Evolutionary conservation across 2,797 vertebrate species (phyloP).

Genomic region (Leucoraja ocellata): DNA sequence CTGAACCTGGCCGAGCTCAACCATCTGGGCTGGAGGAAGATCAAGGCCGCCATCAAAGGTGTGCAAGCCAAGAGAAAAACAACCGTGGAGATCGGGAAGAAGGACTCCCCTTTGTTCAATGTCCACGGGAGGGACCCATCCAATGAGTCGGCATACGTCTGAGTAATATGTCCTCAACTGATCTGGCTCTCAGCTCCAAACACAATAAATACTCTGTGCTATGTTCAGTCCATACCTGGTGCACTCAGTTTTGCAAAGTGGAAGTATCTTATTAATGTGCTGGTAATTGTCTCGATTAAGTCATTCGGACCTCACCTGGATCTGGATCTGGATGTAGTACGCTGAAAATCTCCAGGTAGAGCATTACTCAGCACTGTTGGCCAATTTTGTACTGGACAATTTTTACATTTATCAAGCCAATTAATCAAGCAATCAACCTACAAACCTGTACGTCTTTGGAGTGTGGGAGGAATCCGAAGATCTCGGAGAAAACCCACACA

Average conservation of each 20-base stretch:
- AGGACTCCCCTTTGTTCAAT: constrained; percentile 53
- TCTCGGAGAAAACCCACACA: no score
- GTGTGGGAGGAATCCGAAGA: no score
- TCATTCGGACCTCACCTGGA: not conserved
- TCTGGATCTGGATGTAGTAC: no score
- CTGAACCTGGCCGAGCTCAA: constrained; percentile 85
- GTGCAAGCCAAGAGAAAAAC: constrained; percentile 74
- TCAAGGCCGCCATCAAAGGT: constrained; percentile 70
- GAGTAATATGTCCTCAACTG: constrained; percentile 46
- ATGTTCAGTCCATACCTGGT: not conserved
- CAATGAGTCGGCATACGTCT: constrained; percentile 81
- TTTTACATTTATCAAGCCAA: no score
- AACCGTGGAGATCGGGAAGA: constrained; percentile 68
- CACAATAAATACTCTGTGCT: not conserved
- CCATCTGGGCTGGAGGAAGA: constrained; percentile 82
- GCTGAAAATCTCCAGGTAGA: no score
- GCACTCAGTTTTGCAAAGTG: no score
- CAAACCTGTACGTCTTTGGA: no score
- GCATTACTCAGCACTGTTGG: no score
- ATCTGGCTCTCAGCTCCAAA: not conserved
- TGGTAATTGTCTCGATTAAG: not conserved
- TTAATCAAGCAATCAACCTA: no score
- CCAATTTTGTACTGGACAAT: no score
- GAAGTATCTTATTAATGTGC: no score
- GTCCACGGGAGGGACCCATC: constrained; percentile 69